Base-by-base conservation (phyloP, 2,888 invertebrate species). In the Scrobipalpa costella region DNA sequence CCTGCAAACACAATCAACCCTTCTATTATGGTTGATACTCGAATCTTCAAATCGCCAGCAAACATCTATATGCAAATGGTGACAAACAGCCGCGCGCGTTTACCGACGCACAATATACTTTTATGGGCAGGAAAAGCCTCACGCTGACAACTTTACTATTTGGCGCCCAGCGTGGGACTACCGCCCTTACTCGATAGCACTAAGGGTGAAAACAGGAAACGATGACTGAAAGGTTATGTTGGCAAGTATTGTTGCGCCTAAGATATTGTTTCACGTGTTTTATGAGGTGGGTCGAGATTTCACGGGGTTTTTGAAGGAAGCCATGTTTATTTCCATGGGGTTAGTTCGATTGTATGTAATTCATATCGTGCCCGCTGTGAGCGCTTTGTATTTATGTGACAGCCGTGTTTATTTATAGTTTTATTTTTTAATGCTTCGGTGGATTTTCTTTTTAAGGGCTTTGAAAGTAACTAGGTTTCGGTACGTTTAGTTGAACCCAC, bases 221-320 rank as follows among this genome's bases (percentile, higher is more conserved):
- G 2, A 0, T 21, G 44, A 27, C 13, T n/a, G 59, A 44, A 59
- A 21, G 13, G 44, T 19, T 34, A 44, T 8, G 63, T 68, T 64
- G 17, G 66, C 70, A 73, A 66, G 60, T 78, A 73, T 62, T 0
- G 0, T 11, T 50, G 74, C 74, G 73, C 69, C 73, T 73, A 75
- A 85, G 89, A 90, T 89, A 90, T 90, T 90, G 89, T 90, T 90
- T 90, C 88, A 85, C 85, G 86, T 89, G 89, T 87, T 90, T 90
- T 90, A 90, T 90, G 90, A 89, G 88, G 89, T 90, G 88, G 84
- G 80, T 82, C 79, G 84, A 83, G 86, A 88, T 88, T 88, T 86
- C 86, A 83, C 84, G 84, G 85, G 78, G 76, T 77, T 83, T 55
- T 77, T 81, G 78, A 80, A 77, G 80, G 71, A 75, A 70, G 74